These are phyloP conservation scores for Magallana ariakensis DNA, from an alignment of 1,140 invertebrate species.

Conservation along the genomic window DNA sequence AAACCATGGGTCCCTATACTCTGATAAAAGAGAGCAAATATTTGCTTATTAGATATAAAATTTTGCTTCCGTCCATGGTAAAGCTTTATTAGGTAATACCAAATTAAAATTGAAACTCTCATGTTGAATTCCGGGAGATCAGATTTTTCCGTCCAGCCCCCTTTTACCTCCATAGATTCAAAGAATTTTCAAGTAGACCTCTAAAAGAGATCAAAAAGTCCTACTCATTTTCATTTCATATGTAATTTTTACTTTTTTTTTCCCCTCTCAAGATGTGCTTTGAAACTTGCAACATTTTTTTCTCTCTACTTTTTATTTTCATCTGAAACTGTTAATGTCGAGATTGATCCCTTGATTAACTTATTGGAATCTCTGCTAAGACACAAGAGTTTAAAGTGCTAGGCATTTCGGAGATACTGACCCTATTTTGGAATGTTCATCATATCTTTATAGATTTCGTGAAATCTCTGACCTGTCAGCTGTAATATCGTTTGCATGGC, in stretches of 20 bases:
- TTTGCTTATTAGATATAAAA: conserved; percentile 39
- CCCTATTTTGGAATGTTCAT: conserved; percentile 27
- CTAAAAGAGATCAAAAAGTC: not conserved
- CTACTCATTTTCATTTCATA: not conserved
- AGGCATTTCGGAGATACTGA: conserved; percentile 24
- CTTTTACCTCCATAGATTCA: not conserved
- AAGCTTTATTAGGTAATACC: conserved; percentile 37
- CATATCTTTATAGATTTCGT: conserved; percentile 33
- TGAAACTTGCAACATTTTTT: conserved; percentile 5
- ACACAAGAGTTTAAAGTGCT: conserved; percentile 19
- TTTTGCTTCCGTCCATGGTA: conserved; percentile 33
- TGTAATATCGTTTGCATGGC: conserved; percentile 18
- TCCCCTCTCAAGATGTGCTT: no score
- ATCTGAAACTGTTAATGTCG: conserved; percentile 29
- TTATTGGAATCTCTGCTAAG: conserved; percentile 31
- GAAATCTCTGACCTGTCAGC: conserved; percentile 19
- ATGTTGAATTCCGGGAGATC: not conserved
- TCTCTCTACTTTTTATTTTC: not conserved
- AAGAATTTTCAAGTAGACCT: conserved; percentile 32
- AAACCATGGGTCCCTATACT: conserved; percentile 26
- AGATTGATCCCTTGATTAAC: conserved; percentile 31
- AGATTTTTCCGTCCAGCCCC: not conserved
- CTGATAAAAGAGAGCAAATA: conserved; percentile 38
- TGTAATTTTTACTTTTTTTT: not conserved
- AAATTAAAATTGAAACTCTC: conserved; percentile 29